Base-by-base conservation (phyloP, 2,797 vertebrate genomes). In the Danio choprae region DNA sequence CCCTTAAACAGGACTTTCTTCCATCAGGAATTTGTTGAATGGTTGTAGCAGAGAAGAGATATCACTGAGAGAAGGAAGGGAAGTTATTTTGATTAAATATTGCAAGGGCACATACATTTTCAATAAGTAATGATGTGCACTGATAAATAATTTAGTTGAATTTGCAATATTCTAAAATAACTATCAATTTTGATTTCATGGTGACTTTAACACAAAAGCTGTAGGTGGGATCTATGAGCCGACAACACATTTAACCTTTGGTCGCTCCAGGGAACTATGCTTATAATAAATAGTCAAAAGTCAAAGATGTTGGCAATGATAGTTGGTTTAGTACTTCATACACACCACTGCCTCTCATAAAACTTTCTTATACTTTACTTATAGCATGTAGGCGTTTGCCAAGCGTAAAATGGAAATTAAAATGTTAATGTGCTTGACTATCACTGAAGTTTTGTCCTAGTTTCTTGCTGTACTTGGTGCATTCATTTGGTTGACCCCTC, bases 391-490 rank as follows among this genome's bases (percentile, higher is more conserved):
- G 63, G 63, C 15, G 10, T 68, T 29, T 67, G 11, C 12, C 20
- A 29, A 58, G 48, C 36, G 13, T 53, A 46, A 38, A 67, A 55
- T 51, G 12, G 1, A 41, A 78, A 59, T 43, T 0, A 22, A 59
- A 48, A 50, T 60, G 55, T 5, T 15, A 22, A 60, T 60, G 55
- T 46, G 18, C 20, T 71, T 50, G 13, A 60, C 18, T 58, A 40
- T 58, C 46, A 20, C 46, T 68, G 67, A 22, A 48, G 51, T 46
- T 76, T 53, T 65, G 75, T 40, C 63, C 55, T 46, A 74, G 63
- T 84, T 84, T 80, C 73, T 70, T 53, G n/a, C 5, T 29, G 16
- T 43, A 56, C 56, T 76, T 86, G 67, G 48, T 70, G 75, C 70
- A 51, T 70, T 70, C 29, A 65, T 74, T 81, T 77, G 50, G 55